Base-by-base conservation (phyloP, 2,113 vertebrate species). In the Pelodiscus sinensis region DNA sequence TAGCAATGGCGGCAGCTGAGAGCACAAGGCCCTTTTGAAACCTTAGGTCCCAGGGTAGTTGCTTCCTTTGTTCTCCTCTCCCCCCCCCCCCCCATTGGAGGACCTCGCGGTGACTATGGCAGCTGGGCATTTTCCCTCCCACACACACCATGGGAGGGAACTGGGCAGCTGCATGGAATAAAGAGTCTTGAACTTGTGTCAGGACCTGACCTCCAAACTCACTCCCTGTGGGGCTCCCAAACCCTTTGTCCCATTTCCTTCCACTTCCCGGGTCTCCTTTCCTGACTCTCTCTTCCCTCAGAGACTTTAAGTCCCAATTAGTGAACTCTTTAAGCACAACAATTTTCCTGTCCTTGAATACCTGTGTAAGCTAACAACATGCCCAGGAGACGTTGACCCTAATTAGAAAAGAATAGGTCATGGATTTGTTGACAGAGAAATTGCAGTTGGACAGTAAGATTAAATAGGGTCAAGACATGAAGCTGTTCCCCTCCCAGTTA, bases 371-470 rank as follows among this genome's bases (percentile, higher is more conserved):
- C 57, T 58, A 58, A 13, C 19, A 8, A 75, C 29, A 8, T 2
- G 78, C 50, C 11, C 29, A 68, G 84, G 25, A 15, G 27, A 31
- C 56, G 0, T 0, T 79, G 57, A 19, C 0, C 0, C 7, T 22
- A 57, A 18, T 79, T 54, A 82, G 62, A 57, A 92, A 86, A 79
- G 1, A 1, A 2, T 6, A 52, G 52, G 7, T 25, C 4, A 4
- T 1, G 8, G 1, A 8, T 56, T n/a, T 11, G n/a, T 65, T 14
- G 13, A 8, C 27, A 65, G 1, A 65, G 62, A 31, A 31, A 31
- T 31, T 65, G 60, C 14, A 31, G 29, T 15, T 16, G 29, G 62
- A 31, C 8, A n/a, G 62, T n/a, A 68, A 68, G 62, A 68, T 68
- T 31, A n/a, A n/a, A 15, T n/a, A 18, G 62, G 16, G 15, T 31